A percentile compares a stretch with the other conserved stretches of the same genome.
Evolutionary conservation across 2,888 invertebrate genomes (phyloP).

Genomic region (Lasioglossum oenotherae): DNA sequence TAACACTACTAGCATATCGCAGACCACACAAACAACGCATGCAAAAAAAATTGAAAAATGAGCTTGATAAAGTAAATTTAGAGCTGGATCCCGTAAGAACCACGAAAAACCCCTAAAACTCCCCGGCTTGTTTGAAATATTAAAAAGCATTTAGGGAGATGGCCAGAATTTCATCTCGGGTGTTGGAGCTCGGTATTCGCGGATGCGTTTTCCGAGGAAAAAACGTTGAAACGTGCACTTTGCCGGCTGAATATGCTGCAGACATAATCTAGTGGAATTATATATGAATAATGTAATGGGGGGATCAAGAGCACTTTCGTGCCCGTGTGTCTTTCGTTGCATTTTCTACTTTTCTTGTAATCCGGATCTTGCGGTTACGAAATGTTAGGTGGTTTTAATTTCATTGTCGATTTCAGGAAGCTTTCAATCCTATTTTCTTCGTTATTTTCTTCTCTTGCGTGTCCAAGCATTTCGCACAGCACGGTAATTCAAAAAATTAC

Average conservation of each 20-base stretch:
- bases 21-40: background rate
- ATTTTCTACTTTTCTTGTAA: background rate
- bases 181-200: background rate
- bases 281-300: slow-evolving; percentile 29
- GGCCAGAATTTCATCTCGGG: background rate
- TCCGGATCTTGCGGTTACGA: background rate
- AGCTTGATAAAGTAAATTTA: background rate
- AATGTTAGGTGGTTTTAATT: background rate
- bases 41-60: background rate
- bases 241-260: background rate
- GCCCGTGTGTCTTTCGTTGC: background rate
- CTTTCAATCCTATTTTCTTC: background rate
- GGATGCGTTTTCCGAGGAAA: background rate
- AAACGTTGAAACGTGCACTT: background rate
- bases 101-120: background rate
- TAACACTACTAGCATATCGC: background rate
- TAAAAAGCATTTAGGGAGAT: background rate
- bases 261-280: slow-evolving; percentile 29
- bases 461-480: background rate
- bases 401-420: background rate
- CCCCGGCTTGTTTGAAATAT: background rate
- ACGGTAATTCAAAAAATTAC: background rate
- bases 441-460: background rate
- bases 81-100: background rate
- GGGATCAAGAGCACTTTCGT: slow-evolving; percentile 4